phyloP scores from a whole-genome alignment of 1,140 invertebrate genomes.

The Aphis gossypii region DNA sequence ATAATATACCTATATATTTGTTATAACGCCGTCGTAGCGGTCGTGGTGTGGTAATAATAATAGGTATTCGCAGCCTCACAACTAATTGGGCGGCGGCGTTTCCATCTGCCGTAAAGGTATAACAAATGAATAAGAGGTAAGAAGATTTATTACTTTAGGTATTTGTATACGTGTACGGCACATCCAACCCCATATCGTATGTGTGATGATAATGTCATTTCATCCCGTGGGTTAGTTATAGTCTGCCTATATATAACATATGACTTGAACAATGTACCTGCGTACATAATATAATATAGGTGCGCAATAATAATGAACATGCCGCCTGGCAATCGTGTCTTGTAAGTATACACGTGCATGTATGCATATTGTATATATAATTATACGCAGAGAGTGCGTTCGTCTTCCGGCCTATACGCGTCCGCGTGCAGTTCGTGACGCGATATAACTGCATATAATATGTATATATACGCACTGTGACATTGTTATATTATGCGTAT shows the following conservation, averaged over 20 bases:
- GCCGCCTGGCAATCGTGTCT: background rate
- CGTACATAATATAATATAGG: background rate
- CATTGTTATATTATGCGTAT: background rate
- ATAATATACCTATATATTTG: background rate
- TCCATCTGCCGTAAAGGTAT: background rate
- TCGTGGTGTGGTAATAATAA: background rate
- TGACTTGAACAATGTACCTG: background rate
- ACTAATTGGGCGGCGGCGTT: background rate
- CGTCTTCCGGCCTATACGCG: background rate
- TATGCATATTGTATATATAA: background rate
- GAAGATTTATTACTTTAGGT: background rate
- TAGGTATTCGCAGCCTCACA: background rate
- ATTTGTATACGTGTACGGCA: too few species aligned
- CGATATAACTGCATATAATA: background rate
- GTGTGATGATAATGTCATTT: background rate
- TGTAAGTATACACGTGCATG: background rate
- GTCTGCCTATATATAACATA: background rate
- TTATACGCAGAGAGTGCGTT: background rate
- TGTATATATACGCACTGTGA: background rate
- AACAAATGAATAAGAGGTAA: background rate
- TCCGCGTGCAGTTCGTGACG: background rate
- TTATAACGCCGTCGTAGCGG: background rate
- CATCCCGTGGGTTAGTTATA: background rate
- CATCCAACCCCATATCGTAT: background rate
- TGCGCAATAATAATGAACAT: background rate